phyloP scores from a whole-genome alignment of 2,113 vertebrate species.

The Nesospiza acunhae region DNA sequence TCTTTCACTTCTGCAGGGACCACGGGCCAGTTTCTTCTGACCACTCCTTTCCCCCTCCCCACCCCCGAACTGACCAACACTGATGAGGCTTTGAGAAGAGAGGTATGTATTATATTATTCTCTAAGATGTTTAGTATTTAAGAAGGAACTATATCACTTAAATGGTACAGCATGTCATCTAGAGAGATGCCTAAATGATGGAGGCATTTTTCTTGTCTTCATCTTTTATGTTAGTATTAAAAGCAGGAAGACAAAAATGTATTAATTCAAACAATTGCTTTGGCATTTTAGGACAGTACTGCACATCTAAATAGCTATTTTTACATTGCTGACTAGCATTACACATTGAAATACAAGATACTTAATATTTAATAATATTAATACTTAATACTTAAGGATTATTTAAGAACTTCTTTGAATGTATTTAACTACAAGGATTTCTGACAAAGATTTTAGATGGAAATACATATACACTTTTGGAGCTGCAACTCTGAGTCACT shows the following conservation, averaged over 20 bases:
- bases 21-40: neutral
- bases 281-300: neutral
- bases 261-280: neutral
- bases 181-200: neutral
- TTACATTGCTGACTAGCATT: neutral
- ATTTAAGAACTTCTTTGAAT: neutral
- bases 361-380: no score
- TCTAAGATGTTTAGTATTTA: neutral
- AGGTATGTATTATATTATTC: neutral
- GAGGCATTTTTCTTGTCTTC: neutral
- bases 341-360: neutral
- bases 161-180: neutral
- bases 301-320: neutral
- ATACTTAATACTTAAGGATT: neutral
- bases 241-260: neutral
- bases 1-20: neutral
- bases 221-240: neutral
- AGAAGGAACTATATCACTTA: neutral
- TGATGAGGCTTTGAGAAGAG: neutral
- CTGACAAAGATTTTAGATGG: neutral
- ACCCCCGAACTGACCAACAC: rapidly evolving
- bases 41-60: neutral
- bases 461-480: neutral
- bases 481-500: neutral
- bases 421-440: neutral